phyloP scores from a whole-genome alignment of 2,888 invertebrate species.

The Melanophora roralis region DNA sequence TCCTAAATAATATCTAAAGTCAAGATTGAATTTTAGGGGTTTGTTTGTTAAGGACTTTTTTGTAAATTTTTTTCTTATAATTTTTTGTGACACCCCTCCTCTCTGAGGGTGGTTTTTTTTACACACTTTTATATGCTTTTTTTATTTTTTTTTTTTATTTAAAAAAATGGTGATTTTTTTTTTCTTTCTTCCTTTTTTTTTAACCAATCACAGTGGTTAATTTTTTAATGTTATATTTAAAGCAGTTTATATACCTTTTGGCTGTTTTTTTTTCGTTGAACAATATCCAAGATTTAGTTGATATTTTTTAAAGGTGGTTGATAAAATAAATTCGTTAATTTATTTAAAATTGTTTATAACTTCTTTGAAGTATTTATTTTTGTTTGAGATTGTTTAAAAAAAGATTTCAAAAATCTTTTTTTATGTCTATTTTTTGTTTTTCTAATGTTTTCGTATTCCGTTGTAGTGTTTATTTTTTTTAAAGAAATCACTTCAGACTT shows the following conservation, averaged over 20 bases:
- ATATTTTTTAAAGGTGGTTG: not conserved
- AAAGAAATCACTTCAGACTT: not conserved
- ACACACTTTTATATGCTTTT: conserved; percentile 8
- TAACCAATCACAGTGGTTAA: conserved; percentile 42
- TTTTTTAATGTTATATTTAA: conserved; percentile 28
- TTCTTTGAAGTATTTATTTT: conserved; percentile 28
- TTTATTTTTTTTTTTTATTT: conserved; percentile 43
- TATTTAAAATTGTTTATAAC: not conserved
- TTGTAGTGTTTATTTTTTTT: too few relatives aligned
- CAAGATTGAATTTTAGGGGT: not conserved
- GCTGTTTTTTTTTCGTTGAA: conserved; percentile 6
- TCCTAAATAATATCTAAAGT: not conserved
- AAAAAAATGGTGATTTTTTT: conserved; percentile 51
- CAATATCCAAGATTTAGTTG: conserved; percentile 1
- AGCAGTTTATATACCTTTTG: conserved; percentile 1
- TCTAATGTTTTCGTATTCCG: conserved; percentile 25
- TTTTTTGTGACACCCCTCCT: conserved; percentile 42
- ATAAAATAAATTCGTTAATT: conserved; percentile 1
- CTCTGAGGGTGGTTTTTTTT: conserved; percentile 30
- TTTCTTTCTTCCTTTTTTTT: conserved; percentile 23
- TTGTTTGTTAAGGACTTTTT: not conserved
- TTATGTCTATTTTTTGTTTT: conserved; percentile 5
- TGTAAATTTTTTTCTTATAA: not conserved
- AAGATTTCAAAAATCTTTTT: conserved; percentile 20
- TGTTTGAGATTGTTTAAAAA: not conserved